Base-by-base conservation (phyloP, 2,113 vertebrate genomes). In the Boulengeromyrus knoepffleri region DNA sequence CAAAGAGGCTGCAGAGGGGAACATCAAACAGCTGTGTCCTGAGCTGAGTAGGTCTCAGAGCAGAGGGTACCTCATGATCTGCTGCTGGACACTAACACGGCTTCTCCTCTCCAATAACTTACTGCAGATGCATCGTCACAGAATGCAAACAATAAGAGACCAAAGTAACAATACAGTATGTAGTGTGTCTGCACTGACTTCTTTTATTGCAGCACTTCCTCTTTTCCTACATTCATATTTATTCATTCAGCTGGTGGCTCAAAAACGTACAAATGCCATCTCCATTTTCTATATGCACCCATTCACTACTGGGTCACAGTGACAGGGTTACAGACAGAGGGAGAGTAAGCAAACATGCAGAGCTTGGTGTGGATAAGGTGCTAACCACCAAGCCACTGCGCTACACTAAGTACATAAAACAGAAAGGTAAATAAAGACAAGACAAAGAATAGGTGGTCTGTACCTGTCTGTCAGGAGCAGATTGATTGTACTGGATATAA, bases 11-110 rank as follows among this genome's bases (percentile, higher is more conserved):
- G 85, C 74, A 47, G 42, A 1, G 53, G 13, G 90, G 84, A 24
- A 49, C 49, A 53, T 91, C 46, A 77, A 66, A n/a, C 24, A 85
- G 13, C 27, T 12, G 90, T 93, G 92, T 84, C 0, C 85, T 86
- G 12, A 31, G 66, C 66, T 74, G 66, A 12, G 66, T 74, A 74
- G 66, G 66, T 74, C 66, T 74, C n/a, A 36, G n/a, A 27, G 9
- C 66, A 36, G 66, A 74, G n/a, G 66, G 12, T 15, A 27, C 4
- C 66, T 13, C 31, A 36, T 1, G 70, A 13, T 77, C 70, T 74
- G 70, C 27, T 70, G n/a, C 27, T 58, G 56, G 21, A 36, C 66
- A 31, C 66, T 17, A 31, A 77, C 70, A 39, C 70, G 6, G n/a
- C 58, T 66, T 66, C 62, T 66, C 24, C 24, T 62, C 58, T 62